Conservation (phyloP, 2,797 vertebrate species). For the Phalanger gymnotis region DNA sequence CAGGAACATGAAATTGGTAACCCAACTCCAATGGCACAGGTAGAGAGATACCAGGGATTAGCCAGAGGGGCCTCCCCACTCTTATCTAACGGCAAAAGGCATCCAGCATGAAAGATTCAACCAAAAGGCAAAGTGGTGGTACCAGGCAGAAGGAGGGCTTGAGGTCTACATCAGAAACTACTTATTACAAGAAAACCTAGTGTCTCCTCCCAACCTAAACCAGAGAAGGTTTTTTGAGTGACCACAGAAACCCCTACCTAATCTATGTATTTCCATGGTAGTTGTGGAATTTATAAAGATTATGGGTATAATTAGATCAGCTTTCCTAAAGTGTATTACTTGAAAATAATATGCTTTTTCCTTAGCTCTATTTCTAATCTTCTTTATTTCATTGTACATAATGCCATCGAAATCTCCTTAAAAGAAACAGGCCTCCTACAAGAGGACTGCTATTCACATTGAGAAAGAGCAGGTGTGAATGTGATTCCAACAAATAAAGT, state of each 20-base stretch:
- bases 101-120: background rate
- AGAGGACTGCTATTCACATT: background rate
- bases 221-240: background rate
- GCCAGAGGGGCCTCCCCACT: background rate
- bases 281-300: background rate
- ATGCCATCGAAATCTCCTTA: background rate
- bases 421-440: background rate
- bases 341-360: background rate
- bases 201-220: background rate
- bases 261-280: background rate
- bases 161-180: background rate
- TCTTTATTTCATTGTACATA: conserved; percentile 16
- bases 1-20: background rate
- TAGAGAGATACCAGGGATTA: background rate
- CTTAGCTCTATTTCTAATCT: background rate
- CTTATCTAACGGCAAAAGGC: background rate
- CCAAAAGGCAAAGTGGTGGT: background rate
- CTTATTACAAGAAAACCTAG: background rate
- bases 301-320: background rate
- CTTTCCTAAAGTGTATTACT: conserved; percentile 28
- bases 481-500: background rate
- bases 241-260: background rate
- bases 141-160: background rate
- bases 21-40: background rate
- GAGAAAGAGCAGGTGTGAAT: background rate